phyloP scores from a whole-genome alignment of 2,113 vertebrate genomes.

The Grallaria varia region DNA sequence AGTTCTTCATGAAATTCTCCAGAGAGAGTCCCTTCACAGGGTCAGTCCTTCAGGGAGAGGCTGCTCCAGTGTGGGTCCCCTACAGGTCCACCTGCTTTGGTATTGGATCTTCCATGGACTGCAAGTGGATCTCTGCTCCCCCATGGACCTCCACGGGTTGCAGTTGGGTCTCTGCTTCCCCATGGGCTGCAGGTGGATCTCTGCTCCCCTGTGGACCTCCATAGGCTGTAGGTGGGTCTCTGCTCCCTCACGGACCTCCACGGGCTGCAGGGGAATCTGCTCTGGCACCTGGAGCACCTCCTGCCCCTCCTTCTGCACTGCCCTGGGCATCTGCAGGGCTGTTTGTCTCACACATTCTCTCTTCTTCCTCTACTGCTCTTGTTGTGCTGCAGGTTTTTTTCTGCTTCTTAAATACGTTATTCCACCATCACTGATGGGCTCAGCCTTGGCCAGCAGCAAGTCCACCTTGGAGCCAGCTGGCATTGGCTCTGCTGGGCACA shows the following conservation, averaged over 20 bases:
- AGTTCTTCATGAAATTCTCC: background rate
- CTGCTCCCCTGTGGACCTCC: background rate
- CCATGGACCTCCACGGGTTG: background rate
- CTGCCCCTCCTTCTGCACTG: background rate
- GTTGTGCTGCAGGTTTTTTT: background rate
- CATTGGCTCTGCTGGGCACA: background rate
- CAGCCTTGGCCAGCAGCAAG: fast-evolving
- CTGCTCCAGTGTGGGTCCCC: background rate
- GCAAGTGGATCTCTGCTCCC: background rate
- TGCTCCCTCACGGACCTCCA: background rate
- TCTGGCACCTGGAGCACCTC: background rate
- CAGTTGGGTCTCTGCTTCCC: background rate
- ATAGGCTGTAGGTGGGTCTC: background rate
- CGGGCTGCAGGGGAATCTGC: background rate
- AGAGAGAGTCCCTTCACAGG: background rate
- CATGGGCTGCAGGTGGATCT: background rate
- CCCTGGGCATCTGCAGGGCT: background rate
- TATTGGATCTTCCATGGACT: background rate
- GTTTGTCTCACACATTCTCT: background rate
- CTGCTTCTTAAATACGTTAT: background rate
- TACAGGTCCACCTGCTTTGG: background rate
- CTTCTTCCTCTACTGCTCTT: background rate
- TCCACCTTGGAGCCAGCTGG: background rate
- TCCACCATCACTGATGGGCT: background rate
- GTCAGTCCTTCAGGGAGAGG: background rate